These are phyloP conservation scores for Cotesia chilonis DNA, from an alignment of 1,140 invertebrate genomes.

Conservation along the genomic window DNA sequence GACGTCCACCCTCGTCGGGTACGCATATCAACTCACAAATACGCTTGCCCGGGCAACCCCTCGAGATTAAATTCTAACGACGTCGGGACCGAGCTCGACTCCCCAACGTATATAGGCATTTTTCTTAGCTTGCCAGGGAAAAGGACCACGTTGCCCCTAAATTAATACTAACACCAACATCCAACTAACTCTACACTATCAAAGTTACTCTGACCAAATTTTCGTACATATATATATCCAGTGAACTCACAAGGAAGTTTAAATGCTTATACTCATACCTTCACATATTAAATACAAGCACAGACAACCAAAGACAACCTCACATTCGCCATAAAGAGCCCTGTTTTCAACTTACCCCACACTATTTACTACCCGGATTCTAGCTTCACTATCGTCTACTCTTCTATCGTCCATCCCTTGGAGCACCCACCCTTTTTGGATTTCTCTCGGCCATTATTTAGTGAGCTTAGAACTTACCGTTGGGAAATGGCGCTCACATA, in stretches of 20 bases:
- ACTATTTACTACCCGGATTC: slow-evolving; percentile 42
- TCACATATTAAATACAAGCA: background rate
- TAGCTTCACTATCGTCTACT: slow-evolving; percentile 25
- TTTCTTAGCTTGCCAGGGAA: slow-evolving; percentile 58
- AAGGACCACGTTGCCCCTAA: slow-evolving; percentile 49
- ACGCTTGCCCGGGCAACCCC: slow-evolving; percentile 42
- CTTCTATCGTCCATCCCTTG: slow-evolving; percentile 25
- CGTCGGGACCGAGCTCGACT: slow-evolving; percentile 36
- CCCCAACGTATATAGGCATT: slow-evolving; percentile 48
- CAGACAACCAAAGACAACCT: slow-evolving; percentile 6
- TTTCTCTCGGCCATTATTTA: slow-evolving; percentile 63
- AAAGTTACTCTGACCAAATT: slow-evolving; percentile 20
- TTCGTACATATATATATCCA: slow-evolving; percentile 25
- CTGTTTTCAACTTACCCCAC: slow-evolving; percentile 22
- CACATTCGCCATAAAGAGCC: slow-evolving; percentile 25
- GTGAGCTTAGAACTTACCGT: slow-evolving; percentile 60
- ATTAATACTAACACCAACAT: slow-evolving; percentile 56
- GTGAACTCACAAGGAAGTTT: slow-evolving; percentile 35
- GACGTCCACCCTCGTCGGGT: slow-evolving; percentile 44
- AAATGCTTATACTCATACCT: slow-evolving; percentile 13
- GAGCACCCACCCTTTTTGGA: slow-evolving; percentile 44
- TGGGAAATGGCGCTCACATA: slow-evolving; percentile 44
- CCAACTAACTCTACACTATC: slow-evolving; percentile 33
- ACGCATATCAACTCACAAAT: slow-evolving; percentile 41
- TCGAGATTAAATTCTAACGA: slow-evolving; percentile 64